These are phyloP conservation scores for Ganaspis brasiliensis DNA, from an alignment of 2,888 invertebrate species.

Conservation along the genomic window DNA sequence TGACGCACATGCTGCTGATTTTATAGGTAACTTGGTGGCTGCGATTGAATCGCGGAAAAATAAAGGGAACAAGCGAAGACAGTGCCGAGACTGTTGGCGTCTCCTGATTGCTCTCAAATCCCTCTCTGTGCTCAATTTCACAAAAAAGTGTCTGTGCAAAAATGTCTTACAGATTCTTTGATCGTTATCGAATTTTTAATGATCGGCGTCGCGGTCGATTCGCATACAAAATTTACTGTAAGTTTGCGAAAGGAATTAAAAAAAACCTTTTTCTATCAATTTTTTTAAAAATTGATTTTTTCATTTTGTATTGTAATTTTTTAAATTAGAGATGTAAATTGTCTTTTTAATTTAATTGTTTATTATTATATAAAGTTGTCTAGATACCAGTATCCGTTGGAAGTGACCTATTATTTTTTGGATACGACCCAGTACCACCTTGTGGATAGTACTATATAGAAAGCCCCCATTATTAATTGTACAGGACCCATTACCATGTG, in stretches of 20 bases:
- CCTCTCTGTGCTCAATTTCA: neutral
- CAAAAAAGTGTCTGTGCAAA: slow-evolving; percentile 25
- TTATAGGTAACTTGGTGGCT: slow-evolving; percentile 22
- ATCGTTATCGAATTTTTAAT: slow-evolving; percentile 79
- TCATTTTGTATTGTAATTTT: too few relatives aligned
- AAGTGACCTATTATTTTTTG: too few relatives aligned
- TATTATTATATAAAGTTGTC: too few relatives aligned
- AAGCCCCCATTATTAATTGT: too few relatives aligned
- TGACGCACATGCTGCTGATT: slow-evolving; percentile 14
- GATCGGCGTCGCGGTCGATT: slow-evolving; percentile 73
- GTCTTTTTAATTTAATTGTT: too few relatives aligned
- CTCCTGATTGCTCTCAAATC: neutral
- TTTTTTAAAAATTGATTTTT: too few relatives aligned
- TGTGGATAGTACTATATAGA: too few relatives aligned
- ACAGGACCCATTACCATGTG: too few relatives aligned
- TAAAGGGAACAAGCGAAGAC: slow-evolving; percentile 32
- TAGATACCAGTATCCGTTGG: too few relatives aligned
- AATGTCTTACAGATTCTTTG: slow-evolving; percentile 80
- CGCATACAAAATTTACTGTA: slow-evolving; percentile 77
- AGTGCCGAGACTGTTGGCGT: slow-evolving; percentile 9
- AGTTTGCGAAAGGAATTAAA: slow-evolving; percentile 58
- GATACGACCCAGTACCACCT: too few relatives aligned
- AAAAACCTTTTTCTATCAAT: slow-evolving; percentile 34
- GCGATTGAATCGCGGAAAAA: slow-evolving; percentile 25
- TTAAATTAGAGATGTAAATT: too few relatives aligned